These are phyloP conservation scores for Cantharis flavilabris DNA, from an alignment of 2,888 invertebrate genomes.

Conservation along the genomic window DNA sequence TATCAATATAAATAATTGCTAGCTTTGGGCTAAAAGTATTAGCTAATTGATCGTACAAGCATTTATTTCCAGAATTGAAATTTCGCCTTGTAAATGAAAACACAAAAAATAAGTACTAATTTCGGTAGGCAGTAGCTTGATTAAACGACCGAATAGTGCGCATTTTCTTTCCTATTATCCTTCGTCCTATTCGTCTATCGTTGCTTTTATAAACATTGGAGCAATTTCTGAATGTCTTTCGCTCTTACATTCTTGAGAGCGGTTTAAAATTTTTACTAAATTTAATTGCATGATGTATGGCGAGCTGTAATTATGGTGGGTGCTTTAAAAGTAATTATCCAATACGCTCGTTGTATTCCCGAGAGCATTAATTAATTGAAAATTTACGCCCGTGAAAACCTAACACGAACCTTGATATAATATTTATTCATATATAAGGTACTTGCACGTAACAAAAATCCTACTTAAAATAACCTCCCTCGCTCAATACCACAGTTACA, in stretches of 20 bases:
- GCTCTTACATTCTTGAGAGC: neutral
- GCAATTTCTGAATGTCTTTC: neutral
- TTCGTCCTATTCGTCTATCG: neutral
- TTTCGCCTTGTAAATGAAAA: neutral
- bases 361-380: neutral
- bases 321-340: neutral
- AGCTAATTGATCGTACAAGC: neutral
- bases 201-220: neutral
- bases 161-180: neutral
- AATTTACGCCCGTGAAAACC: neutral
- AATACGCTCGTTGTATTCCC: neutral
- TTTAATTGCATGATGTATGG: neutral
- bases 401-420: neutral
- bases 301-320: neutral
- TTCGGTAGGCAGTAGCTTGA: neutral
- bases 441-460: too few relatives aligned
- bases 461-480: too few relatives aligned
- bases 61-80: neutral
- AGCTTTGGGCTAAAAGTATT: neutral
- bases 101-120: neutral
- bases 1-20: slow-evolving; percentile 33
- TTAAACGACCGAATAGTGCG: neutral
- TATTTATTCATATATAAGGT: too few relatives aligned
- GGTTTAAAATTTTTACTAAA: neutral
- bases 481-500: too few relatives aligned